These are phyloP conservation scores for Bucco capensis DNA, from an alignment of 2,113 vertebrate genomes.

Conservation along the genomic window DNA sequence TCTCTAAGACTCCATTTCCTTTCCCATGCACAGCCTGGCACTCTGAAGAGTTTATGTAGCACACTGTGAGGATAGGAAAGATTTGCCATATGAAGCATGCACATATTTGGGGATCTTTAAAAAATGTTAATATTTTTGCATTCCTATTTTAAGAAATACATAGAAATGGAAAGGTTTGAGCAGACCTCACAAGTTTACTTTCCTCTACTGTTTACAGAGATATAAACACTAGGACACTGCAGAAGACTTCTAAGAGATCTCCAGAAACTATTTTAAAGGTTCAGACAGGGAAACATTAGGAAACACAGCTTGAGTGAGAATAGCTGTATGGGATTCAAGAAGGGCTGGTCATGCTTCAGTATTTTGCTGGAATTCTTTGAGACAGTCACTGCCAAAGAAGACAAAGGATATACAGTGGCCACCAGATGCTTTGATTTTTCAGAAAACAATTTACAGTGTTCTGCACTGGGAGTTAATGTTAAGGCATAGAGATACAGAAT, in stretches of 20 bases:
- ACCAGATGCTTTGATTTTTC: slow-evolving; percentile 60
- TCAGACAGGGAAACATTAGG: slow-evolving; percentile 17
- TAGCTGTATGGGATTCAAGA: slow-evolving; percentile 39
- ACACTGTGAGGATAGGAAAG: neutral
- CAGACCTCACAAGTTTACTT: neutral
- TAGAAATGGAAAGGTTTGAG: neutral
- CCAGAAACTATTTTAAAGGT: neutral
- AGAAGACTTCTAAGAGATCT: neutral
- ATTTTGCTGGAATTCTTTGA: slow-evolving; percentile 59
- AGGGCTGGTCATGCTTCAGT: slow-evolving; percentile 31
- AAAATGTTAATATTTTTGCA: neutral
- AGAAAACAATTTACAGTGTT: slow-evolving; percentile 38
- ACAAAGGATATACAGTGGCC: slow-evolving; percentile 34
- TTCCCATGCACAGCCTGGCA: neutral
- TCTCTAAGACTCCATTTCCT: neutral
- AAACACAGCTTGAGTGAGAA: slow-evolving; percentile 25
- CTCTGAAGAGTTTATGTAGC: neutral
- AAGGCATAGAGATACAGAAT: slow-evolving; percentile 43
- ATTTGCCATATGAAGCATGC: neutral
- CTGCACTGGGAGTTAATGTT: slow-evolving; percentile 60
- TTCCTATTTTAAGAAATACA: neutral
- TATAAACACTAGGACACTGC: neutral
- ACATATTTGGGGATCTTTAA: neutral
- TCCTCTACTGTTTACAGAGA: neutral
- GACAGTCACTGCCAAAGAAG: slow-evolving; percentile 49